Conservation (phyloP, 2,797 vertebrate species). For the Delichon dasypus region DNA sequence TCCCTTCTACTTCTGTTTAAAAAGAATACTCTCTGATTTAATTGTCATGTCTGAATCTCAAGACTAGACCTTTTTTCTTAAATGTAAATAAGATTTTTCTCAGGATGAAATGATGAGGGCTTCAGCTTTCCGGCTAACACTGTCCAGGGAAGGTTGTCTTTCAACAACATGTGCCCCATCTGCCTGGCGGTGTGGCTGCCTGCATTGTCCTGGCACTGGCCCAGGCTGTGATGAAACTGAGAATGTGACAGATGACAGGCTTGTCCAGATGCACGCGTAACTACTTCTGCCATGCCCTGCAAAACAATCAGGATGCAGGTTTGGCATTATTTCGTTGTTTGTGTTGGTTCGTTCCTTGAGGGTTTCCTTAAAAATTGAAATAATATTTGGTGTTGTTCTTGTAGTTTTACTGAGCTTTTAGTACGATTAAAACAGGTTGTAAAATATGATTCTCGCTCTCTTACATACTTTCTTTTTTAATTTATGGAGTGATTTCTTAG, state of each 20-base stretch:
- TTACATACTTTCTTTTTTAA: background rate
- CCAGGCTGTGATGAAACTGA: conserved; percentile 9
- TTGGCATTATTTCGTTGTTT: background rate
- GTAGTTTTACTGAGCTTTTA: background rate
- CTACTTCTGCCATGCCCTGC: conserved; percentile 2
- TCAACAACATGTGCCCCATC: conserved; percentile 11
- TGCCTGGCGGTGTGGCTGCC: conserved; percentile 6
- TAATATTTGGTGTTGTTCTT: background rate
- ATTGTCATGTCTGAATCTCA: background rate
- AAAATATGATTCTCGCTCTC: background rate
- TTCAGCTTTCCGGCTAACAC: background rate
- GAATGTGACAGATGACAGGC: conserved; percentile 42
- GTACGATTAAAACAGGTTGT: background rate
- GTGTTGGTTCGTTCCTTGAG: background rate
- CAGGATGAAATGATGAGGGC: background rate
- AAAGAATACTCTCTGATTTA: background rate
- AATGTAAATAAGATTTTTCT: background rate
- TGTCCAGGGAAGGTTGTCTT: background rate
- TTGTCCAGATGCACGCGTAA: conserved; percentile 29
- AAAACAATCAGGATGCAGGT: background rate
- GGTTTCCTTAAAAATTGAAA: background rate
- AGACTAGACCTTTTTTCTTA: background rate
- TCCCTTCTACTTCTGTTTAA: background rate
- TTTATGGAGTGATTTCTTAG: conserved; percentile 34
- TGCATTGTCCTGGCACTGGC: background rate